Conservation (phyloP, 2,888 invertebrate genomes). For the Sarcophaga carnaria region DNA sequence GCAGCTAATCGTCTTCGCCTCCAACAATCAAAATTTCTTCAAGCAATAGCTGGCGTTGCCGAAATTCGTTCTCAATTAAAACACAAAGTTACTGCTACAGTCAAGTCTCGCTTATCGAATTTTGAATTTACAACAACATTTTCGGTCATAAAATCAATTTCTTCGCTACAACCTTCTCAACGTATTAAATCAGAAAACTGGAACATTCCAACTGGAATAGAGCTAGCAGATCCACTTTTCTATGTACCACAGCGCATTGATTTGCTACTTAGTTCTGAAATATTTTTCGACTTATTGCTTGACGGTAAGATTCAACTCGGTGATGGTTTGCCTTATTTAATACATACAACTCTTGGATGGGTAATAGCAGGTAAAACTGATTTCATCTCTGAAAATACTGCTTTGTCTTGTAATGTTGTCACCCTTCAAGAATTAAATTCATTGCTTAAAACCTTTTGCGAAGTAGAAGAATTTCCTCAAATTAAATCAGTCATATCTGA, state of each 20-base stretch:
- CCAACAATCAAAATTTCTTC: background rate
- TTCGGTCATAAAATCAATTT: slow-evolving; percentile 49
- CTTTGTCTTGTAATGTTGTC: background rate
- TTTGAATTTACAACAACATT: slow-evolving; percentile 52
- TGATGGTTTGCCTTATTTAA: slow-evolving; percentile 18
- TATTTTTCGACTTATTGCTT: background rate
- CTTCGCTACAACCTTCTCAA: background rate
- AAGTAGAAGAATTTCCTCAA: slow-evolving; percentile 32
- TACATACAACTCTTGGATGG: slow-evolving; percentile 57
- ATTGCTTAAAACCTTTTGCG: slow-evolving; percentile 15
- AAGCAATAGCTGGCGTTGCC: slow-evolving; percentile 44
- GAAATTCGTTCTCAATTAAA: slow-evolving; percentile 47
- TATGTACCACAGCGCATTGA: slow-evolving; percentile 11
- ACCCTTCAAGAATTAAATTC: background rate
- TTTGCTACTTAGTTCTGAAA: too few relatives aligned
- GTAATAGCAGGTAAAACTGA: slow-evolving; percentile 5
- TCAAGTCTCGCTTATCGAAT: background rate
- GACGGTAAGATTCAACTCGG: slow-evolving; percentile 50
- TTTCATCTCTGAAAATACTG: background rate
- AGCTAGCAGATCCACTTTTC: slow-evolving; percentile 45
- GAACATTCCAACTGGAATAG: slow-evolving; percentile 33
- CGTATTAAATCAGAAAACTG: background rate
- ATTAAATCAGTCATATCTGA: too few relatives aligned
- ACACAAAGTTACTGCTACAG: slow-evolving; percentile 17
- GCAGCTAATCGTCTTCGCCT: background rate